These are phyloP conservation scores for Protosalanx chinensis DNA, from an alignment of 2,797 vertebrate genomes.

Conservation along the genomic window DNA sequence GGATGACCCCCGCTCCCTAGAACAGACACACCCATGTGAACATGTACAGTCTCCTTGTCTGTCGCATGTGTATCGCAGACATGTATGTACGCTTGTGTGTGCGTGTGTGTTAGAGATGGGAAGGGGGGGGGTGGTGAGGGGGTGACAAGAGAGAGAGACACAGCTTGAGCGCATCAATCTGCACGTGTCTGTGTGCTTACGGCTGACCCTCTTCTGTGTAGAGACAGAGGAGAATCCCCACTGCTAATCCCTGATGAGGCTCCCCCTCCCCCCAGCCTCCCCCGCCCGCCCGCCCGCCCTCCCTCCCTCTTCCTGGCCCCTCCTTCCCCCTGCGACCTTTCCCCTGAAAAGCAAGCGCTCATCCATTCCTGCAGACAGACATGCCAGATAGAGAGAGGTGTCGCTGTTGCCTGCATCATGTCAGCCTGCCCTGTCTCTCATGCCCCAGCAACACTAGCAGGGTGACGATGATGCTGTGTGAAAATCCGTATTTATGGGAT, in stretches of 20 bases:
- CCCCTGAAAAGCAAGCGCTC: constrained; percentile 46
- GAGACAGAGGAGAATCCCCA: constrained; percentile 43
- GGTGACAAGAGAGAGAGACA: background rate
- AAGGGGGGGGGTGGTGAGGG: background rate
- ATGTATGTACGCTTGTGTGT: constrained; percentile 1
- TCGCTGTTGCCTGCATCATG: constrained; percentile 2
- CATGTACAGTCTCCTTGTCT: background rate
- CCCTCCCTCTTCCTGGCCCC: background rate
- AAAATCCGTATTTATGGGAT: no score
- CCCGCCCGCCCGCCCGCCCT: constrained; percentile 10
- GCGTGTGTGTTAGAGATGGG: background rate
- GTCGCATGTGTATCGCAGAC: background rate
- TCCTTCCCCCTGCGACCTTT: constrained; percentile 38
- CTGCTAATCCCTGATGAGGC: constrained; percentile 44
- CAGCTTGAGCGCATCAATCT: constrained; percentile 22
- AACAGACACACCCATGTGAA: background rate
- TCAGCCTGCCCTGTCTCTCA: background rate
- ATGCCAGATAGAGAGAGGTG: constrained; percentile 9
- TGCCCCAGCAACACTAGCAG: background rate
- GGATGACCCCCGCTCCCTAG: background rate
- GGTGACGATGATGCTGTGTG: background rate
- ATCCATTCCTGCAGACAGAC: constrained; percentile 17
- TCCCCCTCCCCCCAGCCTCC: constrained; percentile 6
- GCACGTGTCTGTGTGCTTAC: constrained; percentile 35
- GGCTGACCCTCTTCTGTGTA: constrained; percentile 32